A percentile compares a stretch with the other conserved stretches of the same genome.
phyloP scores from a whole-genome alignment of 2,113 vertebrate species.

The Pandion haliaetus region DNA sequence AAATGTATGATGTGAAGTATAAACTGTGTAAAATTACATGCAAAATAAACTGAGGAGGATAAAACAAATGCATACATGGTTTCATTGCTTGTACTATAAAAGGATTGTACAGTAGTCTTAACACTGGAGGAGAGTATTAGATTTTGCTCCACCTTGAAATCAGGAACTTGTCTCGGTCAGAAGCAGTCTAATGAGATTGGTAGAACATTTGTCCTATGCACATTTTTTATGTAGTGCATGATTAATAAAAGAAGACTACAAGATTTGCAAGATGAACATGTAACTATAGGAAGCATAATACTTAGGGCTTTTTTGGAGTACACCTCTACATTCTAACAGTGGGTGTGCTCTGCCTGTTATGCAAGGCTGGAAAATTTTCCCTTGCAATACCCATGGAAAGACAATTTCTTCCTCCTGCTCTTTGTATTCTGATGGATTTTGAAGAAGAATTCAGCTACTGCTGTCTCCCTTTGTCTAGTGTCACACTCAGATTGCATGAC shows the following conservation, averaged over 20 bases:
- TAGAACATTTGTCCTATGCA: neutral
- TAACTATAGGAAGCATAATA: neutral
- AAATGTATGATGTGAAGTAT: constrained; percentile 46
- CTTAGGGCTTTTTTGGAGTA: neutral
- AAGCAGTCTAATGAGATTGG: neutral
- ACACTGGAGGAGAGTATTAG: neutral
- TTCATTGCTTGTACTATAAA: constrained; percentile 10
- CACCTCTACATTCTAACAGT: neutral
- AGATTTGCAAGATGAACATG: neutral
- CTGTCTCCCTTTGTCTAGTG: neutral
- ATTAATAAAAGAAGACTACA: neutral
- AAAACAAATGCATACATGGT: constrained; percentile 18
- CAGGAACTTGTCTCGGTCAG: neutral
- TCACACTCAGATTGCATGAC: neutral
- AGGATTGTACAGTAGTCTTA: neutral
- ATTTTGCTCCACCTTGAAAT: neutral
- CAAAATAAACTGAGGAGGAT: constrained; percentile 55
- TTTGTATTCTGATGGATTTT: neutral
- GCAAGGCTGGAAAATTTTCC: neutral
- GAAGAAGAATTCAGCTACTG: neutral
- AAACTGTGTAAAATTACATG: constrained; percentile 44
- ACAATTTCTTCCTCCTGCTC: neutral
- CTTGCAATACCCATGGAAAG: neutral
- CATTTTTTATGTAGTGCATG: neutral
- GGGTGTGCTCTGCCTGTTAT: neutral